Percentiles rank a stretch among this genome's conserved stretches.
Evolutionary conservation across 2,888 invertebrate genomes (phyloP).

Genomic region (Idaea aversata): DNA sequence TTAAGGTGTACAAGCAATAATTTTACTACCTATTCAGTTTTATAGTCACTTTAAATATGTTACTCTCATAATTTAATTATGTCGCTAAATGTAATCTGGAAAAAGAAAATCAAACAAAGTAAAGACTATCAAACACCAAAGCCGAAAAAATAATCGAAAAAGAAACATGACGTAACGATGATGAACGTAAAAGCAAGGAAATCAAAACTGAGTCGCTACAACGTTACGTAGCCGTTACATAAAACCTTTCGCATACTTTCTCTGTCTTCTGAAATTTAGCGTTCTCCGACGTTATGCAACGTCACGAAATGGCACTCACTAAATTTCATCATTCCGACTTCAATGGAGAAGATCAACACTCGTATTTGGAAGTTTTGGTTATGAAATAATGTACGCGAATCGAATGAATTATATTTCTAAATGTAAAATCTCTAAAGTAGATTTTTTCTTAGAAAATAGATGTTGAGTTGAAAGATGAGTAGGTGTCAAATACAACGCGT

Average conservation of each 20-base stretch:
- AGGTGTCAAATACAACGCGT: not conserved
- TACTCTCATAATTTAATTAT: not conserved
- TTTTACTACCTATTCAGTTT: not conserved
- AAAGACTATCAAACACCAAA: slow-evolving; percentile 42
- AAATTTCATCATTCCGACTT: slow-evolving; percentile 76
- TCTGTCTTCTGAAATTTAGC: slow-evolving; percentile 79
- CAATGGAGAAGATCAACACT: slow-evolving; percentile 62
- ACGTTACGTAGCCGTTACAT: slow-evolving; percentile 74
- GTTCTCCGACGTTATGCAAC: slow-evolving; percentile 64
- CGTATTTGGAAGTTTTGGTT: slow-evolving; percentile 60
- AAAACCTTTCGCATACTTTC: slow-evolving; percentile 80
- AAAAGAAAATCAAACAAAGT: slow-evolving; percentile 29
- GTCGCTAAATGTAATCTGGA: not conserved
- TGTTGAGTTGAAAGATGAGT: slow-evolving; percentile 9
- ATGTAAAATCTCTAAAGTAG: slow-evolving; percentile 5
- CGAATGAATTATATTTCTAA: slow-evolving; percentile 7
- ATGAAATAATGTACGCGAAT: slow-evolving; percentile 46
- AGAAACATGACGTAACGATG: slow-evolving; percentile 68
- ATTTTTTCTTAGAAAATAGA: slow-evolving; percentile 3
- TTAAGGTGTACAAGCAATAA: no score
- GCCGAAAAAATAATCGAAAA: slow-evolving; percentile 48
- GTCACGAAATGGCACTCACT: slow-evolving; percentile 74
- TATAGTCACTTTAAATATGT: not conserved
- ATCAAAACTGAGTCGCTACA: slow-evolving; percentile 75
- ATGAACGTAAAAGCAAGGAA: slow-evolving; percentile 76